Conservation (phyloP, 2,888 invertebrate species). For the Limulus polyphemus region DNA sequence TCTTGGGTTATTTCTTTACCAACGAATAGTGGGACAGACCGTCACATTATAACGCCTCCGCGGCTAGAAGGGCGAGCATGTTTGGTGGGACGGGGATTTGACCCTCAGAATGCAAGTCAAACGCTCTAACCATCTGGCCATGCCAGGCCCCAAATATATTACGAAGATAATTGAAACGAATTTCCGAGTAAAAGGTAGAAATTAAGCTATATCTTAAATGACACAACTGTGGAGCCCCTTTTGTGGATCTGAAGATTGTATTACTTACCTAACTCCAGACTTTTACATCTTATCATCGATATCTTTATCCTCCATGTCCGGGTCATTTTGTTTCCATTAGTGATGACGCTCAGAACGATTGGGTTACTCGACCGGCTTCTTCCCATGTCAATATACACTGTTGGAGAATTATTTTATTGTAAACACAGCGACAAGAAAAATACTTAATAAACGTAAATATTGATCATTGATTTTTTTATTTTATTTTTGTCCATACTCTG, state of each 20-base stretch:
- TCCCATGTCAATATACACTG: constrained; percentile 76
- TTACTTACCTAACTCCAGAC: constrained; percentile 26
- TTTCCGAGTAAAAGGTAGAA: not conserved
- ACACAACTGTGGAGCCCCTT: not conserved
- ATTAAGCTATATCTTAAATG: not conserved
- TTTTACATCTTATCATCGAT: constrained; percentile 28
- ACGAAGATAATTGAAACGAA: no score
- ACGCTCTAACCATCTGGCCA: no score
- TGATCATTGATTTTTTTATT: no score
- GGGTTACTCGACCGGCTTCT: constrained; percentile 55
- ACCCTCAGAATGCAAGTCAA: not conserved
- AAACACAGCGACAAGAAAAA: no score
- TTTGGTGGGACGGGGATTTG: no score
- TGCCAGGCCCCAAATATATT: no score
- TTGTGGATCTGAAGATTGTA: not conserved
- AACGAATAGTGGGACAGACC: no score
- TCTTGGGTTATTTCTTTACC: no score
- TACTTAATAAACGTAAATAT: no score
- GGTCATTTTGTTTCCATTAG: constrained; percentile 24
- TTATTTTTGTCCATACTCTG: no score
- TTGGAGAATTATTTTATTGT: constrained; percentile 23
- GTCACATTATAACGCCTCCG: no score
- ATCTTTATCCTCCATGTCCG: constrained; percentile 28
- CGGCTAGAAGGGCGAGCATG: no score
- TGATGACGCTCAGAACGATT: constrained; percentile 53